phyloP scores from a whole-genome alignment of 2,888 invertebrate genomes.

The Ophonus ardosiacus region DNA sequence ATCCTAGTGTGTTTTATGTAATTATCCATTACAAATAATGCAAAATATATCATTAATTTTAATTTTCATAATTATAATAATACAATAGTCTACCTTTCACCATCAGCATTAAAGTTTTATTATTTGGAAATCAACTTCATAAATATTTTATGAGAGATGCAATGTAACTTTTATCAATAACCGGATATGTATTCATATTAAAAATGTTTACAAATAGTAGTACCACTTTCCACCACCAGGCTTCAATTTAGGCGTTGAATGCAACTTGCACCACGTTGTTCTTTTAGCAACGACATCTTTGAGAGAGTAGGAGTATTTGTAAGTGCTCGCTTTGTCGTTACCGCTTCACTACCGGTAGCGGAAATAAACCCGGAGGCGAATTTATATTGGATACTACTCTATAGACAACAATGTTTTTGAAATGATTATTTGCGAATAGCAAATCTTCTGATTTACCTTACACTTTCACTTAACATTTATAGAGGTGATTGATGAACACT shows the following conservation, averaged over 20 bases:
- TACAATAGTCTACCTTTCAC: background rate
- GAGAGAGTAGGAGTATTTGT: conserved; percentile 9
- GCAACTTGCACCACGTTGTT: background rate
- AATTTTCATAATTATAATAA: background rate
- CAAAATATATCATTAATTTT: background rate
- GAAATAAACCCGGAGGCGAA: background rate
- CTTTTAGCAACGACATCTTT: conserved; percentile 46
- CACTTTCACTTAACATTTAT: too few relatives aligned
- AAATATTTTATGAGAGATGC: background rate
- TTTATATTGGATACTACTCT: background rate
- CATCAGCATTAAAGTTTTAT: background rate
- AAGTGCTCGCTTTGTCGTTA: background rate
- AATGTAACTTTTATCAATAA: background rate
- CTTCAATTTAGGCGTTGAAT: background rate
- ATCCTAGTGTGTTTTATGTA: too few relatives aligned
- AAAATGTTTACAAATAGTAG: background rate
- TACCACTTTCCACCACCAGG: background rate
- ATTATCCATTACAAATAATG: too few relatives aligned
- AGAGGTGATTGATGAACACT: too few relatives aligned
- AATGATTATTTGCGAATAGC: too few relatives aligned
- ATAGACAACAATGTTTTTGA: background rate
- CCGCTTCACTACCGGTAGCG: conserved; percentile 24
- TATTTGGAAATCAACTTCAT: background rate
- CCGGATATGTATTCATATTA: conserved; percentile 3
- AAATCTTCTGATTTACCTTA: too few relatives aligned